Conservation (phyloP, 2,797 vertebrate species). For the Myotis daubentonii region DNA sequence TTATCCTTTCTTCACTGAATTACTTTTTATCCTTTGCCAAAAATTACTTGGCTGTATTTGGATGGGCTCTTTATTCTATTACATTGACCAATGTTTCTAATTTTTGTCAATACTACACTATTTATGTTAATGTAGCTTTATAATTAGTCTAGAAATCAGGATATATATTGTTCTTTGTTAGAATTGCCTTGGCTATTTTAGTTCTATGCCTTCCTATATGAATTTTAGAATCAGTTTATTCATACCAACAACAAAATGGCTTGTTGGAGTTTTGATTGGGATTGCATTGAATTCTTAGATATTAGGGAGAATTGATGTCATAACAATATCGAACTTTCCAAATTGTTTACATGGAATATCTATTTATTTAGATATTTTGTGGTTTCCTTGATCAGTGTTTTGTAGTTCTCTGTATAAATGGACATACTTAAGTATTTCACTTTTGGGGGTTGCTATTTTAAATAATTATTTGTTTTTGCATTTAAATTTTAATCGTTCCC, state of each 20-base stretch:
- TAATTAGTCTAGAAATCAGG: background rate
- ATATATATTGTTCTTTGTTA: background rate
- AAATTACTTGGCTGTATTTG: background rate
- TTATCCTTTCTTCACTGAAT: background rate
- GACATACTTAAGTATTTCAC: background rate
- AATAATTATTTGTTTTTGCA: background rate
- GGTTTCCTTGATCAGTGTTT: background rate
- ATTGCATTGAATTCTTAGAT: background rate
- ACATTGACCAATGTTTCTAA: background rate
- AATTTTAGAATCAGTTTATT: background rate
- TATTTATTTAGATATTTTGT: background rate
- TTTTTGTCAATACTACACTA: background rate
- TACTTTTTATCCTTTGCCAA: background rate
- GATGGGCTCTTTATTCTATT: background rate
- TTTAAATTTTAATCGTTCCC: background rate
- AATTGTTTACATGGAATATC: background rate
- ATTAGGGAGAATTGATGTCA: background rate
- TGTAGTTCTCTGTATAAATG: background rate
- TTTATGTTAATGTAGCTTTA: background rate
- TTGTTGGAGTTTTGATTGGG: background rate
- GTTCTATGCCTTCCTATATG: background rate
- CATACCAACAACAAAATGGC: background rate
- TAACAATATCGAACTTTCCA: background rate
- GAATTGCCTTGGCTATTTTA: background rate
- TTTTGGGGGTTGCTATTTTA: background rate